Evolutionary conservation across 2,888 invertebrate species (phyloP).

Genomic region (Criorhina ranunculi): DNA sequence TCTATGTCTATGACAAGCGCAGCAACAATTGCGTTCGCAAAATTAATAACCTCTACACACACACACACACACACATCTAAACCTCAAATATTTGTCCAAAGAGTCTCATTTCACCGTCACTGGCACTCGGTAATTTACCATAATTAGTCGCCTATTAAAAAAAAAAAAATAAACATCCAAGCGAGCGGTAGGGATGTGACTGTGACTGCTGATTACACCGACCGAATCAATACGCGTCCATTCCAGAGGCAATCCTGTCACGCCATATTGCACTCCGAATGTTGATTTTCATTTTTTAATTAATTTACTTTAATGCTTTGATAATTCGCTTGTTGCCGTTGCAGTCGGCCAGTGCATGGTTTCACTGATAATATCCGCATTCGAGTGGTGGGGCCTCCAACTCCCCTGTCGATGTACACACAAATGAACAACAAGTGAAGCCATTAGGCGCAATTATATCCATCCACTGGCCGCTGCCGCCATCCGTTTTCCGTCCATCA

Average conservation of each 20-base stretch:
- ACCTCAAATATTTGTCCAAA: constrained; percentile 67
- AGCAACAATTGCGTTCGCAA: constrained; percentile 42
- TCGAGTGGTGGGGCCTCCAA: constrained; percentile 61
- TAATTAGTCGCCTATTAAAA: constrained; percentile 66
- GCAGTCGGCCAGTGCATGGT: constrained; percentile 14
- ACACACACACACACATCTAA: constrained; percentile 3
- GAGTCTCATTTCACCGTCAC: constrained; percentile 27
- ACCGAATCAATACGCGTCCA: constrained; percentile 59
- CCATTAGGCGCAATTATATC: constrained; percentile 74
- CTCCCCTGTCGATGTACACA: constrained; percentile 20
- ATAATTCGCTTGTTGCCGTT: constrained; percentile 79
- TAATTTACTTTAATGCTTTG: constrained; percentile 83
- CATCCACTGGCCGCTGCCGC: neutral
- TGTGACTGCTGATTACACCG: constrained; percentile 49
- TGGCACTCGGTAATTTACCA: constrained; percentile 42
- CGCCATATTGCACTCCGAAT: constrained; percentile 81
- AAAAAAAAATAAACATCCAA: constrained; percentile 61
- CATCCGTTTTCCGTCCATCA: neutral
- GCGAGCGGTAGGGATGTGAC: constrained; percentile 41
- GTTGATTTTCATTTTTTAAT: constrained; percentile 80
- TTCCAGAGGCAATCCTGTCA: constrained; percentile 79
- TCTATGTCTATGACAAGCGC: constrained; percentile 20
- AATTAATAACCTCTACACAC: constrained; percentile 44
- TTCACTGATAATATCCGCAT: constrained; percentile 63
- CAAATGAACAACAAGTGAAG: constrained; percentile 72